Evolutionary conservation across 2,113 vertebrate species (phyloP).

Genomic region (Hemibagrus wyckioides): DNA sequence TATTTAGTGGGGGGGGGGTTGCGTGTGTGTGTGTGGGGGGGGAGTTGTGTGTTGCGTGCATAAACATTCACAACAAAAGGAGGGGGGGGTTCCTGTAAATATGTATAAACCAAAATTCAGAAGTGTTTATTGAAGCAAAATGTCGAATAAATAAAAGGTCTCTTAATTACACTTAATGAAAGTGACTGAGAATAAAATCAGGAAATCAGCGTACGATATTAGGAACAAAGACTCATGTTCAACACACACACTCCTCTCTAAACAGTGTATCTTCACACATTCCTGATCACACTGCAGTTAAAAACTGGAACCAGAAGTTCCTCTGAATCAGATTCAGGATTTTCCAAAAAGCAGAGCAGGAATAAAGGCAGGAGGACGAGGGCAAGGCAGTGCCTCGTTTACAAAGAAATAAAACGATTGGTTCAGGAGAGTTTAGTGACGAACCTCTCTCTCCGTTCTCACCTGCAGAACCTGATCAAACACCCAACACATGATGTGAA

Average conservation of each 20-base stretch:
- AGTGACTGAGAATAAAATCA: neutral
- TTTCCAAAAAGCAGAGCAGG: no score
- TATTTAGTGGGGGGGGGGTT: slow-evolving; percentile 51
- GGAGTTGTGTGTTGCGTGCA: slow-evolving; percentile 53
- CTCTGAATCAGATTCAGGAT: no score
- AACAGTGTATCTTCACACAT: neutral
- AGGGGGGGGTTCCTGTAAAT: slow-evolving; percentile 65
- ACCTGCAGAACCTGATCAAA: no score
- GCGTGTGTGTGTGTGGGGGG: neutral
- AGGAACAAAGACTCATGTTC: neutral
- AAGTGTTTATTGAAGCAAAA: slow-evolving; percentile 38
- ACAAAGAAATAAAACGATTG: neutral
- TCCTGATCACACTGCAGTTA: neutral
- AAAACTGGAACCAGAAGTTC: neutral
- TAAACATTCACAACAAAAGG: slow-evolving; percentile 5
- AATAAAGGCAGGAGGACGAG: no score
- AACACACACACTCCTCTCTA: neutral
- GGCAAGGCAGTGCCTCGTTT: neutral
- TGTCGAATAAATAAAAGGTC: slow-evolving; percentile 39
- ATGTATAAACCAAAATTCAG: slow-evolving; percentile 68
- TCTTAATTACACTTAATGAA: slow-evolving; percentile 13
- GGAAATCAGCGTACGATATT: neutral
- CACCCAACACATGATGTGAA: neutral
- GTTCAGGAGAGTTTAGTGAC: neutral
- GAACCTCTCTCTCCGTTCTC: neutral